phyloP scores from a whole-genome alignment of 2,113 vertebrate genomes.

The Eolophus roseicapilla region DNA sequence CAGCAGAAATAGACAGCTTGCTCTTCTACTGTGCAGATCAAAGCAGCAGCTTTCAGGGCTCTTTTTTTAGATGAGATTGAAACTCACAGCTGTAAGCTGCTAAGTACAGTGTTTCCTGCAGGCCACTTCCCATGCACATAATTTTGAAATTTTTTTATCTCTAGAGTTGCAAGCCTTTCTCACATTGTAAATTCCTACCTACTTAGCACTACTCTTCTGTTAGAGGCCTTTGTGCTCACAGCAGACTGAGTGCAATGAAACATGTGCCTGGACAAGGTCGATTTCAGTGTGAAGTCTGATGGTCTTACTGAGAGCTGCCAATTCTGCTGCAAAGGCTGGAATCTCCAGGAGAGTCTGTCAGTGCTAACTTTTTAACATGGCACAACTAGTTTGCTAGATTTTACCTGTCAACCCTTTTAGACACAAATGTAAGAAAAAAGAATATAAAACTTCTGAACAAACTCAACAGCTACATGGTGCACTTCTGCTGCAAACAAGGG shows the following conservation, averaged over 20 bases:
- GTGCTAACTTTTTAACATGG: not conserved
- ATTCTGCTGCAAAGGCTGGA: no score
- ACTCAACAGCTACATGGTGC: not conserved
- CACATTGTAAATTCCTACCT: not conserved
- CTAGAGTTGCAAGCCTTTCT: not conserved
- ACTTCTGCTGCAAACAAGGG: not conserved
- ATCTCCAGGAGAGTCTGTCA: not conserved
- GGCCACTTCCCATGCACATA: not conserved
- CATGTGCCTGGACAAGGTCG: fast-evolving
- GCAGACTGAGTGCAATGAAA: not conserved
- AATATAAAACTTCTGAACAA: not conserved
- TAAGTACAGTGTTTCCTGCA: not conserved
- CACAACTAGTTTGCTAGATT: not conserved
- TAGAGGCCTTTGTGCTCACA: not conserved
- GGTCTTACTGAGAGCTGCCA: not conserved
- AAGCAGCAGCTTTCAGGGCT: not conserved
- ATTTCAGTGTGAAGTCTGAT: not conserved
- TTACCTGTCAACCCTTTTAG: not conserved
- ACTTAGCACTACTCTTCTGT: not conserved
- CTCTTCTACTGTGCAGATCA: not conserved
- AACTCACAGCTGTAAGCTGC: fast-evolving
- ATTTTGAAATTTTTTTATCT: not conserved
- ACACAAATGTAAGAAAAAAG: not conserved
- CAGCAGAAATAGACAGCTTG: not conserved
- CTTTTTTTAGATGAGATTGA: not conserved